A percentile compares a stretch with the other conserved stretches of the same genome.
Evolutionary conservation across 1,140 invertebrate species (phyloP).

Genomic region (Venturia canescens): DNA sequence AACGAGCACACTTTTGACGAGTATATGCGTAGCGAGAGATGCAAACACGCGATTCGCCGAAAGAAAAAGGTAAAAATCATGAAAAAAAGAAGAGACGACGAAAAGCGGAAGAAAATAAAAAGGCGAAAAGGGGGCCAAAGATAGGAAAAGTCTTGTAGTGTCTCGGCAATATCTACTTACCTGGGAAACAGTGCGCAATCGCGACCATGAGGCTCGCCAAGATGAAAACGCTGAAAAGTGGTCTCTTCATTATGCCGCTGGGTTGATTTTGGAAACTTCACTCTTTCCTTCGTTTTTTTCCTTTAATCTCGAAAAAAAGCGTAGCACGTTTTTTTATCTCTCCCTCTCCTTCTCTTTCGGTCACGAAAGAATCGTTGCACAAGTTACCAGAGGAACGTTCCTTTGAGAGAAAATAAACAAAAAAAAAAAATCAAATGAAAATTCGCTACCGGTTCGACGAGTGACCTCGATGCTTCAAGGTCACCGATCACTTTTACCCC

Average conservation of each 20-base stretch:
- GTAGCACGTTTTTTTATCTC: constrained; percentile 20
- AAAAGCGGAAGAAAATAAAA: constrained; percentile 29
- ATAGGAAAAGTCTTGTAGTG: constrained; percentile 11
- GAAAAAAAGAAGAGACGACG: constrained; percentile 19
- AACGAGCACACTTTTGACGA: constrained; percentile 38
- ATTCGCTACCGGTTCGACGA: too few species aligned
- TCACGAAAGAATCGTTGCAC: neutral
- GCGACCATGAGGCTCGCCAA: constrained; percentile 59
- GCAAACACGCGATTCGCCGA: neutral
- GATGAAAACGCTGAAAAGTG: constrained; percentile 55
- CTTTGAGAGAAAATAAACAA: too few species aligned
- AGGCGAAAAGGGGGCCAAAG: constrained; percentile 14
- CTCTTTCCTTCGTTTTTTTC: constrained; percentile 5
- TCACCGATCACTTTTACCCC: constrained; percentile 22
- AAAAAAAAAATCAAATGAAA: too few species aligned
- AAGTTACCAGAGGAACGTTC: neutral
- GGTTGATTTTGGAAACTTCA: constrained; percentile 20
- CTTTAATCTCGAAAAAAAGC: neutral
- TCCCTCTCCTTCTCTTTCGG: neutral
- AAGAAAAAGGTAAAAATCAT: constrained; percentile 25
- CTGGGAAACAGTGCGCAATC: constrained; percentile 61
- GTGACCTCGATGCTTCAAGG: constrained; percentile 24
- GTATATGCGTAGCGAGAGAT: constrained; percentile 18
- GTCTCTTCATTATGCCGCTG: constrained; percentile 51
- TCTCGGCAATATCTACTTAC: constrained; percentile 59